A percentile compares a stretch with the other conserved stretches of the same genome.
These are phyloP conservation scores for Pemphigus obesinymphae DNA, from an alignment of 1,140 invertebrate genomes.

Conservation along the genomic window DNA sequence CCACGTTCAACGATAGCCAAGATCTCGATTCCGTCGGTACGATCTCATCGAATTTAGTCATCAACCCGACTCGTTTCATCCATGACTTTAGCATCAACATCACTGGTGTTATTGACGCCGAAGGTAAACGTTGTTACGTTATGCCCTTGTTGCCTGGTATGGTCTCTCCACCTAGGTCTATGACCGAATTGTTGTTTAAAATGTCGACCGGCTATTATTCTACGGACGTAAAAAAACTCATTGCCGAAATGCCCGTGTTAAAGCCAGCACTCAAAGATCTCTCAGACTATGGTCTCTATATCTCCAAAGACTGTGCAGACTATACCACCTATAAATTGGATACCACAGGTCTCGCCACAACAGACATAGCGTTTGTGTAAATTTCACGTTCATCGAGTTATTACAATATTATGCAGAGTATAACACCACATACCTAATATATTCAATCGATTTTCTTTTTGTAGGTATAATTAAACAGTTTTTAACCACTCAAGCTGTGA, in stretches of 20 bases:
- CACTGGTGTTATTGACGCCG: conserved; percentile 79
- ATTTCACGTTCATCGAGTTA: neutral
- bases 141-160: conserved; percentile 80
- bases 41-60: no score
- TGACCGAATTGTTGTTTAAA: conserved; percentile 73
- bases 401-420: neutral
- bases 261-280: conserved; percentile 66
- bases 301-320: conserved; percentile 64
- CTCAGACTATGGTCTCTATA: conserved; percentile 62
- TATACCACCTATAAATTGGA: conserved; percentile 71
- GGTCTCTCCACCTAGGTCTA: conserved; percentile 65
- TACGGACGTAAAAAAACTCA: conserved; percentile 70
- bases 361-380: neutral
- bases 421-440: neutral
- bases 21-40: neutral
- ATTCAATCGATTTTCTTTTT: neutral
- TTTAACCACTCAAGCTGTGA: neutral
- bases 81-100: conserved; percentile 72
- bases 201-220: conserved; percentile 76
- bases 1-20: neutral
- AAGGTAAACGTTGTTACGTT: conserved; percentile 75
- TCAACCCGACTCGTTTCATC: conserved; percentile 75
- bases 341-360: conserved; percentile 56
- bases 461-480: neutral
- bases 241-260: conserved; percentile 71